These are phyloP conservation scores for Boloria selene DNA, from an alignment of 2,888 invertebrate genomes.

Conservation along the genomic window DNA sequence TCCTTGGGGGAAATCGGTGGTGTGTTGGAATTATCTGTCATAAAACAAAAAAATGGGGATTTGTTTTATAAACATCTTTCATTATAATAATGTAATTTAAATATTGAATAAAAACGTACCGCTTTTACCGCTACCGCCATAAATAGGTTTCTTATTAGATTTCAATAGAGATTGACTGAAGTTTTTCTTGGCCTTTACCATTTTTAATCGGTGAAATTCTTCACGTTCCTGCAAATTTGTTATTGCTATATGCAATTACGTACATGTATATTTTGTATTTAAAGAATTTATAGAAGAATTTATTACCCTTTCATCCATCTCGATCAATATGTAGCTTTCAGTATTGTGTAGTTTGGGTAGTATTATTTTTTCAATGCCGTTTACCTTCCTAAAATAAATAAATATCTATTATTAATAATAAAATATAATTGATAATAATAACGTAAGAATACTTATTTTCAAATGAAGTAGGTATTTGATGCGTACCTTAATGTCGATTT, in stretches of 20 bases:
- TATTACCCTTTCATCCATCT: constrained; percentile 74
- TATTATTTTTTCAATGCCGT: constrained; percentile 76
- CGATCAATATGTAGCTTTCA: constrained; percentile 68
- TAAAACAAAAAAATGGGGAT: not conserved
- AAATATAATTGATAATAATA: not conserved
- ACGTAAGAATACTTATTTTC: not conserved
- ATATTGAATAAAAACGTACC: constrained; percentile 15
- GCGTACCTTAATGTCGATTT: constrained; percentile 66
- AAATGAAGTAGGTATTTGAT: not conserved
- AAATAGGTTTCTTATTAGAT: constrained; percentile 39
- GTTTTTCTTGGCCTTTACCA: constrained; percentile 76
- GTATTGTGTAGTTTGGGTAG: constrained; percentile 73
- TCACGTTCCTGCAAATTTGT: constrained; percentile 63
- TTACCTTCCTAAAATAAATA: constrained; percentile 66
- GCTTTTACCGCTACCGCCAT: constrained; percentile 39
- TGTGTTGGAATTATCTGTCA: constrained; percentile 28
- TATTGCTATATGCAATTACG: constrained; percentile 22
- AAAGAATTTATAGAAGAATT: not conserved
- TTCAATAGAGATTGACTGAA: constrained; percentile 48
- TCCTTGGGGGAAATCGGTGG: constrained; percentile 42
- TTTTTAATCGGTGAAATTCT: constrained; percentile 76
- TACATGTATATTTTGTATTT: not conserved
- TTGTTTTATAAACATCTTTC: not conserved
- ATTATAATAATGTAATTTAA: not conserved
- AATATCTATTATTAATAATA: not conserved